A percentile compares a stretch with the other conserved stretches of the same genome.
These are phyloP conservation scores for Charaxes varanes DNA, from an alignment of 1,140 invertebrate species.

Conservation along the genomic window DNA sequence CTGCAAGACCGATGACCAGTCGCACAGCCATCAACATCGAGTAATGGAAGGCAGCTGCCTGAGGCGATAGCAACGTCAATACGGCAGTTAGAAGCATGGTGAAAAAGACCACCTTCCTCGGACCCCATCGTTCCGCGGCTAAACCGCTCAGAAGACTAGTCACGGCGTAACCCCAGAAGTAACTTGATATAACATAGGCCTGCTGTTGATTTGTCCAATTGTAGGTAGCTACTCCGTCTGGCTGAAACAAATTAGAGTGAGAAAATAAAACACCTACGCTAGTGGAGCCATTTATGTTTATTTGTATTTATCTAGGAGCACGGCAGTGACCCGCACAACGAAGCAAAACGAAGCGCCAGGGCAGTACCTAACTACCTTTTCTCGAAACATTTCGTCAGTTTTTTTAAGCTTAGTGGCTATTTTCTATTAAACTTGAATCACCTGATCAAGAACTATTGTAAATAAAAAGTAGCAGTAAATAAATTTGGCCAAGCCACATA, in stretches of 20 bases:
- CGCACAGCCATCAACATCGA: slow-evolving; percentile 76
- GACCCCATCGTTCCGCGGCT: slow-evolving; percentile 83
- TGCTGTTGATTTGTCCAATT: slow-evolving; percentile 56
- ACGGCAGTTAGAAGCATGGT: slow-evolving; percentile 80
- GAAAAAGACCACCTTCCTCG: slow-evolving; percentile 81
- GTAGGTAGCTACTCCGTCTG: slow-evolving; percentile 51
- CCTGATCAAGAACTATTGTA: no score
- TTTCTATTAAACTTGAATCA: no score
- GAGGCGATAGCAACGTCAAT: slow-evolving; percentile 81
- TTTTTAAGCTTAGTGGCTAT: no score
- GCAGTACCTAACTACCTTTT: no score
- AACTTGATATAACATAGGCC: slow-evolving; percentile 54
- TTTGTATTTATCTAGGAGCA: not conserved
- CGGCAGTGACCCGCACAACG: no score
- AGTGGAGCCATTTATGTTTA: not conserved
- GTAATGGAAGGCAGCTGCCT: slow-evolving; percentile 77
- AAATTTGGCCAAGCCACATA: no score
- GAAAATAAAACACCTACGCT: slow-evolving; percentile 1
- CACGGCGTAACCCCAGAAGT: slow-evolving; percentile 72
- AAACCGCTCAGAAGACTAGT: slow-evolving; percentile 79
- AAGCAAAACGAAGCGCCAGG: no score
- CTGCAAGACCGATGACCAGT: slow-evolving; percentile 80
- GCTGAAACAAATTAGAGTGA: no score
- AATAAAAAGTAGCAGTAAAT: no score
- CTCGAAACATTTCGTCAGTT: no score